Base-by-base conservation (phyloP, 2,888 invertebrate species). In the Rhogogaster chlorosoma region DNA sequence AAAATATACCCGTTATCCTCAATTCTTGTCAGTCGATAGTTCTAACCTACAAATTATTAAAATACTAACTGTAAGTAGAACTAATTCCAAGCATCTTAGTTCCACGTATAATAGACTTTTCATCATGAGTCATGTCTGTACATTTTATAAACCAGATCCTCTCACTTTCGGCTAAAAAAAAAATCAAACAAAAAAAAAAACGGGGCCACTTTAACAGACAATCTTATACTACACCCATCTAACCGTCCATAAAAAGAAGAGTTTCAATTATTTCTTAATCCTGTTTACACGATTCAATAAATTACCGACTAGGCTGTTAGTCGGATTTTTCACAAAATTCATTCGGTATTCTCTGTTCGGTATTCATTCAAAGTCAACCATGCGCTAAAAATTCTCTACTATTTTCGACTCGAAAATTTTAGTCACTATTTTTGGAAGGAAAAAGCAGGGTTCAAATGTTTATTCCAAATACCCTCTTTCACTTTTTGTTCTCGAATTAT, bases 41-140 rank as follows among this genome's bases (percentile, higher is more conserved):
- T 70, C 42, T 83, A 83, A 83, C 83, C 83, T 83, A 83, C 9
- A 83, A 70, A 57, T 38, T 80, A 22, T 38, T 42, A 18, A 53
- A 32, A 67, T 67, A n/a, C n/a, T n/a, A n/a, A n/a, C n/a, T n/a
- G n/a, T n/a, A 32, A 67, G 32, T 32, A 67, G 12, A 67, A 67
- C 32, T n/a, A n/a, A 7, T 53, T 53, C 0, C 53, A 12, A 32
- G 26, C 2, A 22, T 9, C 10, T 26, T 64, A 7, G 32, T 18
- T 12, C 12, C 67, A 26, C 61, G 18, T 26, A 61, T 26, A 38
- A 42, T 18, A 38, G 4, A 73, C 71, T 38, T 22, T 73, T n/a
- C 0, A 18, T 70, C 15, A 36, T 36, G 36, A 36, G 15, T 73
- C 71, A 42, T 42, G 10, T 0, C 26, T 61, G 26, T 0, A 12